Evolutionary conservation across 1,140 invertebrate genomes (phyloP), one percentile per base, ranked within the genome.

Genomic region (Apis cerana): DNA sequence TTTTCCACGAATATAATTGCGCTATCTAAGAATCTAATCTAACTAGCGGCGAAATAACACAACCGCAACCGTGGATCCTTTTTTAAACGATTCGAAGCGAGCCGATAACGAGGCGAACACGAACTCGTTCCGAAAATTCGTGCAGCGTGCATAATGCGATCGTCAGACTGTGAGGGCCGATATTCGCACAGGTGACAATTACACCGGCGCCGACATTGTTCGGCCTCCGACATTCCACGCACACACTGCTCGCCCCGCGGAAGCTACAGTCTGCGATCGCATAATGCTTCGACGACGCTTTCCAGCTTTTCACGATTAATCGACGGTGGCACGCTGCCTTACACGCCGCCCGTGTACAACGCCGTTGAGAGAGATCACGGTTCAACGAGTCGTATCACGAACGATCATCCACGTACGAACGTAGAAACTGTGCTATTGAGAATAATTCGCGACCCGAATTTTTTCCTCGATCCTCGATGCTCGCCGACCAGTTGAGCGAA

Each of bases 161-260:
- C 78, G 78, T 75, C 69, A 75, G 78, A 75, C 70, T 56, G 61
- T 64, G 78, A 64, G 78, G 59, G 27, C 59, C 78, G 78, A 80
- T 80, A 80, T 80, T 74, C 70, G 56, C 78, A 65, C 78, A 65
- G 78, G 70, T 75, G 78, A 80, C 78, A 75, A 80, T 80, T 80
- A 80, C 78, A 80, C 75, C 70, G 70, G 70, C 27, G 27, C 17
- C 70, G 61, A 80, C 78, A 80, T 80, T 75, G 78, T 80, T 80
- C 78, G 27, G 33, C 58, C 62, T 54, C 68, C 69, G 69, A 80
- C 69, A 80, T 74, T 80, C 61, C 23, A 15, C 43, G 21, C 27
- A n/a, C n/a, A 59, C 19, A n/a, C 27, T 43, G 50, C 33, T 48
- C 52, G 54, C 21, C 23, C 78, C 78, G 54, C 70, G 70, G 70